Conservation (phyloP, 2,113 vertebrate species). For the Protobothrops flavoviridis region DNA sequence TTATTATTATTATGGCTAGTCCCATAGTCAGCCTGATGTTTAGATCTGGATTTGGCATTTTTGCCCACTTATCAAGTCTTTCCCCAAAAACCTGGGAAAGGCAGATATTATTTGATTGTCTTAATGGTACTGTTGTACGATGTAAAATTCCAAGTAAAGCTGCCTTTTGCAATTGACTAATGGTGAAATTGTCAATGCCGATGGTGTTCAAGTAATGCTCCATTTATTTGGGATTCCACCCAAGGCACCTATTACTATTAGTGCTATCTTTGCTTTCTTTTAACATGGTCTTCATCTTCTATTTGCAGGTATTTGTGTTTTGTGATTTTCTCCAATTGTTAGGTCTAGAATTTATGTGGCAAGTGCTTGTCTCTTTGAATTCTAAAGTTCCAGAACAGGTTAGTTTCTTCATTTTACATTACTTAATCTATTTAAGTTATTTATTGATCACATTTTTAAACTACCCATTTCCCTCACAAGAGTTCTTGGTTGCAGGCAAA, state of each 20-base stretch:
- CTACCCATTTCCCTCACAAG: neutral
- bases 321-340: neutral
- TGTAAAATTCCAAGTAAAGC: neutral
- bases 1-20: neutral
- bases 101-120: neutral
- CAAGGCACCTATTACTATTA: neutral
- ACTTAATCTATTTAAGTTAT: neutral
- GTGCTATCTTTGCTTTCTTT: neutral
- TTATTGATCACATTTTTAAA: neutral
- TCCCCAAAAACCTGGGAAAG: neutral
- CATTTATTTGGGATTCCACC: neutral
- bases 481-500: neutral
- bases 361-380: neutral
- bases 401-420: neutral
- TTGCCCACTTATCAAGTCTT: neutral
- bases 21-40: neutral
- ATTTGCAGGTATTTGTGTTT: neutral
- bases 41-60: neutral
- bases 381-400: neutral
- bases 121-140: neutral
- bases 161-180: neutral
- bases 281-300: neutral
- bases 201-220: neutral
- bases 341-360: neutral
- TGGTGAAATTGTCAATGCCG: neutral